Evolutionary conservation across 2,888 invertebrate species (phyloP).

Genomic region (Scaptomyza cyrtandrae): DNA sequence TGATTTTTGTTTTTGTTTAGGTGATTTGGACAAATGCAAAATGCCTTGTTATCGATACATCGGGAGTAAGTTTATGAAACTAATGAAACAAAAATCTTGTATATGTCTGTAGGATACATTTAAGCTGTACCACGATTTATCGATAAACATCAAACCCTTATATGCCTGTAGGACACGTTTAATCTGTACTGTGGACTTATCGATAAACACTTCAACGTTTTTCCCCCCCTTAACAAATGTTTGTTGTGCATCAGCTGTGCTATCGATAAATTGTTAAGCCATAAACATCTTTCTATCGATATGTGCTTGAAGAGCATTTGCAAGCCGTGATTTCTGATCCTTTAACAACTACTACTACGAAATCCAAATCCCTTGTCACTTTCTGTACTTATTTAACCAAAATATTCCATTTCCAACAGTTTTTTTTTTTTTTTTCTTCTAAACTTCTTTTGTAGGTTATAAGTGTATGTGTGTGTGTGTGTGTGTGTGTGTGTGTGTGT

Average conservation of each 20-base stretch:
- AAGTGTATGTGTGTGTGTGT: not conserved
- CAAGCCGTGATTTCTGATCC: not conserved
- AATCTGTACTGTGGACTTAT: too few species aligned
- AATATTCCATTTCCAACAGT: conserved; percentile 25
- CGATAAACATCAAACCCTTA: too few species aligned
- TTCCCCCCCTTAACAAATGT: too few species aligned
- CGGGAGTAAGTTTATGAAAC: not conserved
- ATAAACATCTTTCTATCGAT: not conserved
- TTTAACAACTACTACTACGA: not conserved
- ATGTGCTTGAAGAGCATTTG: conserved; percentile 19
- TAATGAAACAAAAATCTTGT: not conserved
- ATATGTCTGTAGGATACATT: too few species aligned
- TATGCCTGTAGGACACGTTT: too few species aligned
- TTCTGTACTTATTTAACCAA: conserved; percentile 34
- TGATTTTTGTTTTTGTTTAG: too few species aligned
- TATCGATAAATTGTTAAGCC: not conserved
- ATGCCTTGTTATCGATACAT: not conserved
- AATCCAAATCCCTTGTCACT: not conserved
- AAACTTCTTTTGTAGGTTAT: conserved; percentile 1
- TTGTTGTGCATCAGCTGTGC: not conserved
- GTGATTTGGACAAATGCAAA: too few species aligned
- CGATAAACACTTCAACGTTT: too few species aligned
- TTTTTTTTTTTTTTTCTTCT: conserved; percentile 1
- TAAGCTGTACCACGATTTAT: too few species aligned
- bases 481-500: conserved; percentile 6